Base-by-base conservation (phyloP, 2,888 invertebrate genomes). In the Cylloceria caligata region DNA sequence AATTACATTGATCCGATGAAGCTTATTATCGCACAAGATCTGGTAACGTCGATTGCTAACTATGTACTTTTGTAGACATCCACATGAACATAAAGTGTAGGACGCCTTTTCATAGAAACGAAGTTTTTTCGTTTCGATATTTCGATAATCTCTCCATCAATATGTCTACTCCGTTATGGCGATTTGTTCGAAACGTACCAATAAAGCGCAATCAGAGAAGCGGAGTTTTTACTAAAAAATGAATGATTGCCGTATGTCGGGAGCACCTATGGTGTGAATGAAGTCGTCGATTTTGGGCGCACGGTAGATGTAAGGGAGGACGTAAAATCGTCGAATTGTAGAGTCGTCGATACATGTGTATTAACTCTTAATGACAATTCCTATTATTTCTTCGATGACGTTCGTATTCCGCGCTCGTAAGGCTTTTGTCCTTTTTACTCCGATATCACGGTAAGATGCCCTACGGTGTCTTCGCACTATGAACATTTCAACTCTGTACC, bases 301-400 rank as follows among this genome's bases (percentile, higher is more conserved):
- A 45, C 30, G n/a, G 2, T 27, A 16, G 3, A 60, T 13, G 27
- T 9, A 36, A 24, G 45, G 2, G 13, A n/a, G n/a, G 45, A 71
- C 71, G 45, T 72, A 68, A 80, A 80, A 65, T 57, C 49, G 45
- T 57, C 55, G 7, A 72, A 76, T 80, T 74, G 64, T 47, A 62
- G 27, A 5, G 21, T 45, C 7, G 19, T 49, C 55, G 34, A 16
- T 21, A 30, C 60, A 39, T n/a, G n/a, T 64, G 65, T 65, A 57
- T 65, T 21, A 13, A 67, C 62, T 73, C 39, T 67, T 78, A 62
- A 73, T 36, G 78, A 73, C 64, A 65, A 74, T 57, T 34, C 36
- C 73, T 68, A 69, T 81, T 73, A 78, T 55, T 73, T 64, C 73
- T 57, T 36, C 62, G 65, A 81, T 57, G 62, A 77, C 73, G 42